Conservation (phyloP, 2,797 vertebrate species). For the Urocyon cinereoargenteus region DNA sequence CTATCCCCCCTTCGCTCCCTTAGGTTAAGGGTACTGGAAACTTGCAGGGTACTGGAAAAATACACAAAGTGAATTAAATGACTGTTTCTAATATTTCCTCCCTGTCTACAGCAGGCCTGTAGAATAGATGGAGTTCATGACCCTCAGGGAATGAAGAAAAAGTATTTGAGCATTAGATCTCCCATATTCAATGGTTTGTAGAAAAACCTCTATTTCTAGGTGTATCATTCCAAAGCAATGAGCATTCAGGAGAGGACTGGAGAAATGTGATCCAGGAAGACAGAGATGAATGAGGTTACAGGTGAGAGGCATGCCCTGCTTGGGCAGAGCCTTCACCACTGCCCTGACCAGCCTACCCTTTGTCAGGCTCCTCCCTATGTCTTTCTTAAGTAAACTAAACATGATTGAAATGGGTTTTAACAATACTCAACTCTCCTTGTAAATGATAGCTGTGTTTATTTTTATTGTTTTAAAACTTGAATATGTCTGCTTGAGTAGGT, state of each 20-base stretch:
- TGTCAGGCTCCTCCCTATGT: neutral
- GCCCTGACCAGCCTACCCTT: neutral
- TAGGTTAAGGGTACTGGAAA: no score
- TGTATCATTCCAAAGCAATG: neutral
- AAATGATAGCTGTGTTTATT: neutral
- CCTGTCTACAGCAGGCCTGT: neutral
- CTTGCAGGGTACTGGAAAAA: neutral
- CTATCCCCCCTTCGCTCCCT: neutral
- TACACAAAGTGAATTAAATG: neutral
- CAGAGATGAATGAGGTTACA: fast-evolving
- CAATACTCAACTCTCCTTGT: neutral
- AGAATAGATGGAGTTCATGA: neutral
- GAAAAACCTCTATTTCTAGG: neutral
- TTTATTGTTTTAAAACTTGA: constrained; percentile 1
- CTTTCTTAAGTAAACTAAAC: neutral
- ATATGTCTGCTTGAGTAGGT: neutral
- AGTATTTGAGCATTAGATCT: neutral
- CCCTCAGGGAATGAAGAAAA: neutral
- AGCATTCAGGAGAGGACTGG: neutral
- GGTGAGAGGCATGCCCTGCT: neutral
- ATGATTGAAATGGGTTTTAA: neutral
- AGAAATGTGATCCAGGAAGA: neutral
- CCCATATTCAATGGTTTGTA: neutral
- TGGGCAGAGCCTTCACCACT: no score
- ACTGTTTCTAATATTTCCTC: neutral